phyloP scores from a whole-genome alignment of 1,140 invertebrate species.

The Drosophila ohnishii region DNA sequence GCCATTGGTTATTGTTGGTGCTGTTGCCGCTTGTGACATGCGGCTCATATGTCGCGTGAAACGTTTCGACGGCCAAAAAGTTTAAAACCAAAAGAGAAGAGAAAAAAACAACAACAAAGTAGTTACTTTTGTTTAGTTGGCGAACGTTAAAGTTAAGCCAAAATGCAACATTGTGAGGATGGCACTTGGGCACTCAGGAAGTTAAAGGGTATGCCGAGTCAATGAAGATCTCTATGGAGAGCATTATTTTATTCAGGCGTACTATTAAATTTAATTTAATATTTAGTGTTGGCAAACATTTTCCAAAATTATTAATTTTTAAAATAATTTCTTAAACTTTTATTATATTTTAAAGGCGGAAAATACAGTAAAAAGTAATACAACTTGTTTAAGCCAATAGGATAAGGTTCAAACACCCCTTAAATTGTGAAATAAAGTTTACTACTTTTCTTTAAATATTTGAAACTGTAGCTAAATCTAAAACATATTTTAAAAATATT shows the following conservation, averaged over 20 bases:
- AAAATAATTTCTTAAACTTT: background rate
- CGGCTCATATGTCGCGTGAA: slow-evolving; percentile 57
- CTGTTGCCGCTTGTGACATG: slow-evolving; percentile 35
- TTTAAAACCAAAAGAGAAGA: background rate
- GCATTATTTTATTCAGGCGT: too few species aligned
- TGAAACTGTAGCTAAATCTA: too few species aligned
- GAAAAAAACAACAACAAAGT: slow-evolving; percentile 8
- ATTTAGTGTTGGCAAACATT: too few species aligned
- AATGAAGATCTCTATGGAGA: background rate
- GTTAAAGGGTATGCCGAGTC: slow-evolving; percentile 9
- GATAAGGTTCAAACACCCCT: background rate
- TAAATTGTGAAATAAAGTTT: background rate
- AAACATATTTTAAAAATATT: too few species aligned
- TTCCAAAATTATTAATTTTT: background rate
- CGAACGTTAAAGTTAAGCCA: slow-evolving; percentile 36
- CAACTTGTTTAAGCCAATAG: background rate
- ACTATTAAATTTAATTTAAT: too few species aligned
- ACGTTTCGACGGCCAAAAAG: slow-evolving; percentile 22
- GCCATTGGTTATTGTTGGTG: slow-evolving; percentile 60
- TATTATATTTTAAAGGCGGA: background rate
- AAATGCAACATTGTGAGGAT: slow-evolving; percentile 17
- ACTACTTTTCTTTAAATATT: too few species aligned
- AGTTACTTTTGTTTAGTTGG: slow-evolving; percentile 48
- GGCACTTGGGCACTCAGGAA: slow-evolving; percentile 11
- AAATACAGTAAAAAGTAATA: background rate